These are phyloP conservation scores for Pachypsylla venusta DNA, from an alignment of 1,140 invertebrate genomes.

Conservation along the genomic window DNA sequence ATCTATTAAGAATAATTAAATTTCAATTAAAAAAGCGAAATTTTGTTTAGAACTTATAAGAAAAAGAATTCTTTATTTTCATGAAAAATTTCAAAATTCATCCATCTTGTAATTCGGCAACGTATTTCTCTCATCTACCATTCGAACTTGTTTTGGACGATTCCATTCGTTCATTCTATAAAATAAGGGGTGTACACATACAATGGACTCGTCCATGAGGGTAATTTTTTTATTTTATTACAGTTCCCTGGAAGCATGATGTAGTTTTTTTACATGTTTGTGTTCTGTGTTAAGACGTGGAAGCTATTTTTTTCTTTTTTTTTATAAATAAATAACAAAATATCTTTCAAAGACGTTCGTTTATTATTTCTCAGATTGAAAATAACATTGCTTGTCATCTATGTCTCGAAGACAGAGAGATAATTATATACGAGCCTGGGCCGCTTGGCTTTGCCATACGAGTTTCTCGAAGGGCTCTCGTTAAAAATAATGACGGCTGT, in stretches of 20 bases:
- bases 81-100: slow-evolving; percentile 1
- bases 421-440: no score
- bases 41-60: background rate
- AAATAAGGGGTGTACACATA: background rate
- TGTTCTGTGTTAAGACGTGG: no score
- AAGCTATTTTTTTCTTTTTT: no score
- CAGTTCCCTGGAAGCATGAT: slow-evolving; percentile 3
- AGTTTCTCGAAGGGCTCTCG: no score
- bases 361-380: no score
- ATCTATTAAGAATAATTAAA: background rate
- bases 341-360: no score
- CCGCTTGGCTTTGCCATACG: no score
- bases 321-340: no score
- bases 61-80: slow-evolving; percentile 1
- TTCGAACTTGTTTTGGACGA: slow-evolving; percentile 7
- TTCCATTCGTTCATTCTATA: slow-evolving; percentile 3
- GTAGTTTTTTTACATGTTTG: background rate
- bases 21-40: slow-evolving; percentile 1
- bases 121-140: background rate
- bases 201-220: background rate
- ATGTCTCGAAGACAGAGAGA: no score
- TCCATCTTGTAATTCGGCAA: slow-evolving; percentile 3
- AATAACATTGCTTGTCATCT: no score
- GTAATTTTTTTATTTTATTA: background rate
- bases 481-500: no score